Percentiles rank a stretch among this genome's conserved stretches.
Conservation (phyloP, 2,113 vertebrate genomes). For the Dendrocopos noguchii region DNA sequence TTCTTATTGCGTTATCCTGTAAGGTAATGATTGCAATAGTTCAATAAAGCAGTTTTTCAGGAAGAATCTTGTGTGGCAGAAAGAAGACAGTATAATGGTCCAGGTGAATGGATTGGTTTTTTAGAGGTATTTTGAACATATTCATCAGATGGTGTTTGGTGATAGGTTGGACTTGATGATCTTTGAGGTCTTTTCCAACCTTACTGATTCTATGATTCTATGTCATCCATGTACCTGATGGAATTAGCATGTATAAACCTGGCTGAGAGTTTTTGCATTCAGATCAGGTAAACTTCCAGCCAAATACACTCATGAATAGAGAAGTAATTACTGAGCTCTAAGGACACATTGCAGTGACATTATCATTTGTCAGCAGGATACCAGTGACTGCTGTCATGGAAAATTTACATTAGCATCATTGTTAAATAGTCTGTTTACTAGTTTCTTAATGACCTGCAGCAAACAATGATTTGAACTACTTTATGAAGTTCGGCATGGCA, state of each 20-base stretch:
- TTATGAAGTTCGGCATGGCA: background rate
- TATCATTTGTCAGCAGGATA: constrained; percentile 63
- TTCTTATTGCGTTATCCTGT: constrained; percentile 5
- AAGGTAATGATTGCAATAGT: background rate
- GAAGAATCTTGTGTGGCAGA: background rate
- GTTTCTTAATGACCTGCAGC: constrained; percentile 68
- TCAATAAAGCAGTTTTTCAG: constrained; percentile 11
- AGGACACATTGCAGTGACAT: constrained; percentile 44
- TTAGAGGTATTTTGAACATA: background rate
- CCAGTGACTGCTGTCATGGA: constrained; percentile 63
- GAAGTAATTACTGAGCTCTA: constrained; percentile 62
- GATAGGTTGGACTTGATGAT: no score
- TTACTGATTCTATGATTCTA: no score
- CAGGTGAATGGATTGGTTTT: constrained; percentile 34
- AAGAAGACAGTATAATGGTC: background rate
- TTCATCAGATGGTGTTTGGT: no score
- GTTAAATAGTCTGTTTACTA: constrained; percentile 66
- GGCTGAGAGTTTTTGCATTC: constrained; percentile 38
- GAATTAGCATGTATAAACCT: background rate
- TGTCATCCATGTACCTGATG: background rate
- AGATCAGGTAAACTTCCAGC: constrained; percentile 55
- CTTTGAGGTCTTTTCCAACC: no score
- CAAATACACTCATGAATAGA: constrained; percentile 41
- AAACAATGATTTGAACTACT: constrained; percentile 67
- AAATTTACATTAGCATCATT: constrained; percentile 70